A percentile compares a stretch with the other conserved stretches of the same genome.
Evolutionary conservation across 2,113 vertebrate species (phyloP).

Genomic region (Ivindomyrus marchei): DNA sequence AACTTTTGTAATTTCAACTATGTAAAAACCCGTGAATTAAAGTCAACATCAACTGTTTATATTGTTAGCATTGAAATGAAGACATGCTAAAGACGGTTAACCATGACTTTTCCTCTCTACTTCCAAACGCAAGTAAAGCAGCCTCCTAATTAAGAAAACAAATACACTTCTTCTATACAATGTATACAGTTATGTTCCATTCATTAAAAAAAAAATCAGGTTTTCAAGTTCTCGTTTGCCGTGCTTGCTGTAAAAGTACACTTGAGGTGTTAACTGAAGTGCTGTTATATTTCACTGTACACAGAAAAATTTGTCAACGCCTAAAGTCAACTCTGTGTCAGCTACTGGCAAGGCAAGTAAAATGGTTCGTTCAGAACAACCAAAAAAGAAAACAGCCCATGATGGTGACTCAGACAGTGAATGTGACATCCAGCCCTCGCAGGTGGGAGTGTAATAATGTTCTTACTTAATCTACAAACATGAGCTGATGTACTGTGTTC

Average conservation of each 20-base stretch:
- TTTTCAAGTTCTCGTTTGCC: not conserved
- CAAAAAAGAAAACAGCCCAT: not conserved
- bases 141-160: not conserved
- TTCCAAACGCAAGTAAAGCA: not conserved
- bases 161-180: not conserved
- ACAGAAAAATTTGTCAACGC: not conserved
- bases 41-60: not conserved
- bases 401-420: conserved; percentile 8
- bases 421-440: conserved; percentile 31
- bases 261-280: not conserved
- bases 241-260: not conserved
- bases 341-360: not conserved
- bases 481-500: not conserved
- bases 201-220: not conserved
- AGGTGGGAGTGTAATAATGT: conserved; percentile 18
- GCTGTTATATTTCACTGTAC: not conserved
- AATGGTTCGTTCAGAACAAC: not conserved
- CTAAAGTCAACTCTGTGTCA: conserved; percentile 3
- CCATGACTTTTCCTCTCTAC: not conserved
- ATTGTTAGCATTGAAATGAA: not conserved
- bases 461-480: not conserved
- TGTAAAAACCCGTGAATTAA: not conserved
- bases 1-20: not conserved
- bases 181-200: not conserved
- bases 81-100: not conserved